phyloP scores from a whole-genome alignment of 2,888 invertebrate species.

The Anagyrus pseudococci region DNA sequence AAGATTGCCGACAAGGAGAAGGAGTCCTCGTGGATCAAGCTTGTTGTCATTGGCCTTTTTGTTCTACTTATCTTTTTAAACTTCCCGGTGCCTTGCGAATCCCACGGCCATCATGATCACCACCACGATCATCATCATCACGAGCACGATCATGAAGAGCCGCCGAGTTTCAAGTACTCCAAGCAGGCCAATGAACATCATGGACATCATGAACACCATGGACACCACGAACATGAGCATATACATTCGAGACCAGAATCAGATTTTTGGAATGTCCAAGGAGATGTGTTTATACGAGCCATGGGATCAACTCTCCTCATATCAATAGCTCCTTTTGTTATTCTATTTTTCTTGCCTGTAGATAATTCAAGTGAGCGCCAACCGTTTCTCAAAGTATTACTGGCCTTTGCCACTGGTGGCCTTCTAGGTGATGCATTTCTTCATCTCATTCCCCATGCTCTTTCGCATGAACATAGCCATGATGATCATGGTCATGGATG shows the following conservation, averaged over 20 bases:
- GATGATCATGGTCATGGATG: slow-evolving; percentile 67
- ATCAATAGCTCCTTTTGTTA: slow-evolving; percentile 92
- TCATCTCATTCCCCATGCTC: slow-evolving; percentile 97
- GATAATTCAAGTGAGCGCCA: slow-evolving; percentile 85
- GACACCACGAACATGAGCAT: slow-evolving; percentile 49
- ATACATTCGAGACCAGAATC: slow-evolving; percentile 40
- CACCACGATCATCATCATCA: slow-evolving; percentile 53
- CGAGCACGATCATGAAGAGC: slow-evolving; percentile 63
- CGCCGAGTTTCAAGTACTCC: slow-evolving; percentile 85
- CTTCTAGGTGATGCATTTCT: slow-evolving; percentile 98
- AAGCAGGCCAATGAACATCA: slow-evolving; percentile 69
- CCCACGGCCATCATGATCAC: slow-evolving; percentile 57
- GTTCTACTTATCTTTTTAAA: slow-evolving; percentile 54
- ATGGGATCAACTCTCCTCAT: slow-evolving; percentile 91
- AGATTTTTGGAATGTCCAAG: slow-evolving; percentile 38
- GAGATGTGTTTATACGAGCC: slow-evolving; percentile 69
- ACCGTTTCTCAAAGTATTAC: slow-evolving; percentile 85
- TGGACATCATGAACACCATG: slow-evolving; percentile 41
- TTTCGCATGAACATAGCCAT: slow-evolving; percentile 63
- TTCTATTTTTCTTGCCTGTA: slow-evolving; percentile 91
- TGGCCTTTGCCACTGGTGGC: slow-evolving; percentile 95
- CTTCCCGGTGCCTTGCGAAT: slow-evolving; percentile 53
- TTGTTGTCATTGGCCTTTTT: slow-evolving; percentile 45
- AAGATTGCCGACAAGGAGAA: slow-evolving; percentile 20
- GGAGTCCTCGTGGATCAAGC: slow-evolving; percentile 42